A percentile compares a stretch with the other conserved stretches of the same genome.
Evolutionary conservation across 2,113 vertebrate species (phyloP).

Genomic region (Recurvirostra avosetta): DNA sequence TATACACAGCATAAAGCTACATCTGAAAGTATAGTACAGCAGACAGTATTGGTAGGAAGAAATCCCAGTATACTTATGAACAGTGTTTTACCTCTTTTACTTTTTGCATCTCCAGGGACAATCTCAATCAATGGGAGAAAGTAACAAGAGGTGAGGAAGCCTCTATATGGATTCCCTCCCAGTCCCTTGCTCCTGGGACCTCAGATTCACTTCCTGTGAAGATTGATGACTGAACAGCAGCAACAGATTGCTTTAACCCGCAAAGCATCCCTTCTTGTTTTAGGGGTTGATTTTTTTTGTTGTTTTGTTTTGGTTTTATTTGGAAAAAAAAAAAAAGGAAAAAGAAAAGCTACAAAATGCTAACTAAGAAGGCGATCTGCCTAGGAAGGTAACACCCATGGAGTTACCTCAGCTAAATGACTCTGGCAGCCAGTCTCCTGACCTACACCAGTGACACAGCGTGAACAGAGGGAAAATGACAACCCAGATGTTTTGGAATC

Average conservation of each 20-base stretch:
- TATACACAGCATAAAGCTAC: neutral
- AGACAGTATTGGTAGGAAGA: neutral
- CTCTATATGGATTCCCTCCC: conserved; percentile 68
- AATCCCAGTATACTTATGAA: neutral
- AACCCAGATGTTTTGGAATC: neutral
- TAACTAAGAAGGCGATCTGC: neutral
- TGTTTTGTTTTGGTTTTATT: conserved; percentile 3
- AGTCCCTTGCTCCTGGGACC: conserved; percentile 54
- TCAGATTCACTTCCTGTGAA: conserved; percentile 80
- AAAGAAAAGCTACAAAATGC: conserved; percentile 41
- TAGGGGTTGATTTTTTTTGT: neutral
- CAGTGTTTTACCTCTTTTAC: neutral
- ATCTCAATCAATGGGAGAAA: conserved; percentile 94
- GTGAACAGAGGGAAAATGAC: neutral
- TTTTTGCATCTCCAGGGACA: conserved; percentile 78
- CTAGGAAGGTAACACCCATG: neutral
- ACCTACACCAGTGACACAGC: neutral
- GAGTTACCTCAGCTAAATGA: neutral
- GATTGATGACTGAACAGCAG: conserved; percentile 82
- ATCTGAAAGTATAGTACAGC: neutral
- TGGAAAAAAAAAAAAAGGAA: neutral
- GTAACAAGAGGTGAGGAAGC: conserved; percentile 88
- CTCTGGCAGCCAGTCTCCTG: conserved; percentile 20
- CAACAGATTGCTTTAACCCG: neutral
- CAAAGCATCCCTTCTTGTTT: conserved; percentile 4